Evolutionary conservation across 2,888 invertebrate species (phyloP), one percentile per base, ranked within the genome.

Genomic region (Habrosyne pyritoides): DNA sequence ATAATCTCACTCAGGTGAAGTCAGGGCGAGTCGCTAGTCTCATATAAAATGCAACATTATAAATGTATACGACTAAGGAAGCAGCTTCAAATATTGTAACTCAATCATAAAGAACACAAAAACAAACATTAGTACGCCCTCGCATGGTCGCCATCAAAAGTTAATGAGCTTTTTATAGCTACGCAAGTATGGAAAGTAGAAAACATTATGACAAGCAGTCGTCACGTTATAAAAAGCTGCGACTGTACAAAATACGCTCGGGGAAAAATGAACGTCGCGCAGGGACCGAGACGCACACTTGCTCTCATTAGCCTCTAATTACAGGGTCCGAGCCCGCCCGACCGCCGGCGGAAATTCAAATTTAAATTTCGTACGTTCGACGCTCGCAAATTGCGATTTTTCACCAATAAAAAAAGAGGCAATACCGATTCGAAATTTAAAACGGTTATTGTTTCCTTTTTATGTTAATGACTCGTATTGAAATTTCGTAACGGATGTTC

Each of bases 381-480:
- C 74, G 81, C 80, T 83, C 79, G 75, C 85, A 85, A 89, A 87
- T 87, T 87, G 84, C 84, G 81, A 87, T 88, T 89, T 89, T 86
- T 77, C 77, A 82, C 79, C 84, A 87, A 87, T 89, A 89, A 88
- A 89, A 85, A 87, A 86, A 72, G 42, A 42, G 77, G 81, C 82
- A 83, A 83, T 79, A 77, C 81, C 83, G 81, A 83, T 86, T 82
- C 86, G 83, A 87, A 79, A 87, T 89, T 90, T 90, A 87, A 88
- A 91, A 91, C 82, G 88, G 89, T 90, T 91, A 91, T 89, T 90
- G 89, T 92, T 89, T 86, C 85, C 84, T 87, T 89, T 91, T 92
- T 90, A 91, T 90, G 89, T 83, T 91, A 90, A 91, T 91, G 88
- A 75, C 80, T 84, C 79, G 84, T 84, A 87, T 89, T 88, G 86